These are phyloP conservation scores for Arnoldichthys spilopterus DNA, from an alignment of 2,797 vertebrate genomes.

Conservation along the genomic window DNA sequence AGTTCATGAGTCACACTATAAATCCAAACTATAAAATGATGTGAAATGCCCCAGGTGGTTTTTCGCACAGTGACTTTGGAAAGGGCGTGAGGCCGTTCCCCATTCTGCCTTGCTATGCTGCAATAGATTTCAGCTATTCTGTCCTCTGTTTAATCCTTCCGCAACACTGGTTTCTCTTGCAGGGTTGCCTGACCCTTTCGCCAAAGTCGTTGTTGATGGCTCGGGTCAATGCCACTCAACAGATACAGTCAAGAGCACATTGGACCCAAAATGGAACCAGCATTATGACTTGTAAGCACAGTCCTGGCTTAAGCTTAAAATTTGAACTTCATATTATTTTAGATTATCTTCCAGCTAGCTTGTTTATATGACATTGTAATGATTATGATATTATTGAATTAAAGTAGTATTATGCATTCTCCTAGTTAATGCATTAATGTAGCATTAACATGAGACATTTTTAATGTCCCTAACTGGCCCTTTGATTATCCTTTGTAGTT, in stretches of 20 bases:
- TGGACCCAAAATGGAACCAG: slow-evolving; percentile 99
- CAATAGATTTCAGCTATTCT: neutral
- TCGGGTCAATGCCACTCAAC: slow-evolving; percentile 99
- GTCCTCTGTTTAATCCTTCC: slow-evolving; percentile 31
- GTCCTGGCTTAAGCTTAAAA: neutral
- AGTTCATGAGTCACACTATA: neutral
- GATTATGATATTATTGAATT: neutral
- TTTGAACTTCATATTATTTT: neutral
- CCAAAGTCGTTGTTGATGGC: slow-evolving; percentile 96
- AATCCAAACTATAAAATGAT: neutral
- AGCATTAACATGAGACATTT: too few relatives aligned
- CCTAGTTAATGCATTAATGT: too few relatives aligned
- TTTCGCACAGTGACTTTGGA: neutral
- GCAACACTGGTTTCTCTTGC: slow-evolving; percentile 41
- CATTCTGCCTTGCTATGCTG: neutral
- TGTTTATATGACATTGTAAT: neutral
- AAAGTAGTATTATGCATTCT: too few relatives aligned
- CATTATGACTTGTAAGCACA: slow-evolving; percentile 96
- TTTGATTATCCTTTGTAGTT: too few relatives aligned
- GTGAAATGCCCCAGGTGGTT: neutral
- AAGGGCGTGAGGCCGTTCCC: neutral
- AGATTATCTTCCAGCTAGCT: too few relatives aligned
- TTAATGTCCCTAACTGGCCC: too few relatives aligned
- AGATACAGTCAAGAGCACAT: slow-evolving; percentile 97
- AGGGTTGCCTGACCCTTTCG: slow-evolving; percentile 97